Evolutionary conservation across 2,797 vertebrate genomes (phyloP).

Genomic region (Sebastes melanostomus): DNA sequence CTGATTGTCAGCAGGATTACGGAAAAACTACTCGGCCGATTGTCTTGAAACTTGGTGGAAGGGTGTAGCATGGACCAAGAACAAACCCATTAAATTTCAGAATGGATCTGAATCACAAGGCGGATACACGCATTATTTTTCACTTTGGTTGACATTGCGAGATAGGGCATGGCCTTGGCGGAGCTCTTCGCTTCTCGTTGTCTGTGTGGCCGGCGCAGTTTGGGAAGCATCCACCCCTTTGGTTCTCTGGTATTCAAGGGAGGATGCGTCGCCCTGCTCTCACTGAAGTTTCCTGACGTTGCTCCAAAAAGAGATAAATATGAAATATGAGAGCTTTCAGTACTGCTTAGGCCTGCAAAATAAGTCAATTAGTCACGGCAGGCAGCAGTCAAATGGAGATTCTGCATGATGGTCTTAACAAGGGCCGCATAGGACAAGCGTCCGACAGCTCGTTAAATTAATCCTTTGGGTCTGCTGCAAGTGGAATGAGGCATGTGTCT

Average conservation of each 20-base stretch:
- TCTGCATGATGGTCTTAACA: slow-evolving; percentile 80
- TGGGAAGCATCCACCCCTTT: slow-evolving; percentile 12
- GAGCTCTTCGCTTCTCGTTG: background rate
- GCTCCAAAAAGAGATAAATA: slow-evolving; percentile 73
- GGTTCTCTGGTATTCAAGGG: slow-evolving; percentile 23
- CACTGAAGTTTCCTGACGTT: slow-evolving; percentile 68
- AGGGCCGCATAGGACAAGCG: slow-evolving; percentile 77
- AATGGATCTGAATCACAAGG: background rate
- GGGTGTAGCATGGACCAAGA: background rate
- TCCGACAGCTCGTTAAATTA: slow-evolving; percentile 84
- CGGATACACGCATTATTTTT: background rate
- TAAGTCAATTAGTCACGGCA: slow-evolving; percentile 84
- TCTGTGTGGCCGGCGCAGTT: slow-evolving; percentile 22
- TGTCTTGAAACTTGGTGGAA: background rate
- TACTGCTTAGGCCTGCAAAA: slow-evolving; percentile 78
- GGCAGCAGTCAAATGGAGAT: slow-evolving; percentile 80
- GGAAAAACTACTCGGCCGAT: background rate
- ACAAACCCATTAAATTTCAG: background rate
- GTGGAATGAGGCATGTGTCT: slow-evolving; percentile 78
- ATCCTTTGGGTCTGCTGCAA: slow-evolving; percentile 78
- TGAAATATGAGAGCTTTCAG: slow-evolving; percentile 80
- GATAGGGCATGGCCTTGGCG: background rate
- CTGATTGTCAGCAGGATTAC: background rate
- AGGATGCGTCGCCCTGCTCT: slow-evolving; percentile 32
- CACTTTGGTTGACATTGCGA: background rate